Base-by-base conservation (phyloP, 2,113 vertebrate species). In the Cygnus buccinator region DNA sequence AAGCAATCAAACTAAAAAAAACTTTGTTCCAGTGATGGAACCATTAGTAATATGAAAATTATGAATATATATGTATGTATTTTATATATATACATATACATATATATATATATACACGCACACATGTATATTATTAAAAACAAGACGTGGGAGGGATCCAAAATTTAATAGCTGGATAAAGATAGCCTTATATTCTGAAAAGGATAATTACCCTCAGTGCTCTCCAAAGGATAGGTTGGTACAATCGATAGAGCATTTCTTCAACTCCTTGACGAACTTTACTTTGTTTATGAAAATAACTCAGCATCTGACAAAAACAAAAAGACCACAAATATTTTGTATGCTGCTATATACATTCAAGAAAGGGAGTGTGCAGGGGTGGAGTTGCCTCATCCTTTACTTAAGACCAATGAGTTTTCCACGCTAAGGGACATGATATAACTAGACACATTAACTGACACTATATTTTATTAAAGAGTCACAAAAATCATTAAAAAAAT, bases 141-240 rank as follows among this genome's bases (percentile, higher is more conserved):
- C 4, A 76, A 17, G 90, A 77, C 44, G 48, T 63, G 11, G 43
- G 48, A 90, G 9, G 18, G 7, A 78, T 11, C 6, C 25, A 87
- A 70, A 87, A 65, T 66, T 65, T 33, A 59, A 3, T 33, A 67
- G 43, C 0, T 59, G 26, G 46, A 90, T n/a, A 84, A 81, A 84
- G 31, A 85, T 1, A 19, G 18, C 1, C 12, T 3, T 39, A 50
- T 57, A 37, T 29, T 66, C 37, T 58, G 46, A 59, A 75, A 87
- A 85, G 12, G 15, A 31, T 29, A 35, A 76, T 97, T 94, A 99
- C 99, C 99, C 99, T 99, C 31, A 99, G 95, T 70, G 98, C 97
- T 96, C 99, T 98, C 99, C 99, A 99, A 59, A 99, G 98, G 86
- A 99, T 98, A 54, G 99, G 99, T 63, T 98, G 98, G 96, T 99